phyloP scores from a whole-genome alignment of 2,888 invertebrate genomes.

The Amiota minor region DNA sequence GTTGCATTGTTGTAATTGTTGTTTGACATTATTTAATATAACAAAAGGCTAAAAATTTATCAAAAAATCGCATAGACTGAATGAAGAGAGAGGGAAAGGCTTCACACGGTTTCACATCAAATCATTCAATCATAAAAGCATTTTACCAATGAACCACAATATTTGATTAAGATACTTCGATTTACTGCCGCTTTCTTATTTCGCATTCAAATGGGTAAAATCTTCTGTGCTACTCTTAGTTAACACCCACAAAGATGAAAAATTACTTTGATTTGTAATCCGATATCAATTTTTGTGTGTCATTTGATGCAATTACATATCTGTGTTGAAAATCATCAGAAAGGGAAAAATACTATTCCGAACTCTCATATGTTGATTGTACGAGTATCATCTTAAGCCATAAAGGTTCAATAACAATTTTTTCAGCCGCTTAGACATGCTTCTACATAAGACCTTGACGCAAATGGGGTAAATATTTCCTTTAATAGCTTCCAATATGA shows the following conservation, averaged over 20 bases:
- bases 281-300: slow-evolving; percentile 55
- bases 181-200: slow-evolving; percentile 33
- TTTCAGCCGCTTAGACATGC: slow-evolving; percentile 3
- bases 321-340: slow-evolving; percentile 48
- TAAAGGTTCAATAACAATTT: slow-evolving; percentile 24
- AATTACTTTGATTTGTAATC: slow-evolving; percentile 30
- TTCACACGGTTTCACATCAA: too few species aligned
- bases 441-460: slow-evolving; percentile 21
- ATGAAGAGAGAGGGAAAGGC: too few species aligned
- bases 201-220: too few species aligned
- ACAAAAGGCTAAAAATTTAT: slow-evolving; percentile 58
- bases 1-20: slow-evolving; percentile 60
- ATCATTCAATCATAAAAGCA: background rate
- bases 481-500: slow-evolving; percentile 5
- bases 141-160: slow-evolving; percentile 58
- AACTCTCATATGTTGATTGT: slow-evolving; percentile 10
- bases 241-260: slow-evolving; percentile 14
- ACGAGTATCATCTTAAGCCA: slow-evolving; percentile 1
- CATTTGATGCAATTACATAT: slow-evolving; percentile 59
- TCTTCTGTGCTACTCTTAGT: background rate
- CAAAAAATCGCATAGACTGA: background rate
- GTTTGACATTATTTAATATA: slow-evolving; percentile 65
- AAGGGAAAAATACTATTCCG: too few species aligned
- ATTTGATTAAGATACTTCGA: slow-evolving; percentile 61
- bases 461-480: slow-evolving; percentile 4